phyloP scores from a whole-genome alignment of 2,888 invertebrate species.

The Pteria penguin region DNA sequence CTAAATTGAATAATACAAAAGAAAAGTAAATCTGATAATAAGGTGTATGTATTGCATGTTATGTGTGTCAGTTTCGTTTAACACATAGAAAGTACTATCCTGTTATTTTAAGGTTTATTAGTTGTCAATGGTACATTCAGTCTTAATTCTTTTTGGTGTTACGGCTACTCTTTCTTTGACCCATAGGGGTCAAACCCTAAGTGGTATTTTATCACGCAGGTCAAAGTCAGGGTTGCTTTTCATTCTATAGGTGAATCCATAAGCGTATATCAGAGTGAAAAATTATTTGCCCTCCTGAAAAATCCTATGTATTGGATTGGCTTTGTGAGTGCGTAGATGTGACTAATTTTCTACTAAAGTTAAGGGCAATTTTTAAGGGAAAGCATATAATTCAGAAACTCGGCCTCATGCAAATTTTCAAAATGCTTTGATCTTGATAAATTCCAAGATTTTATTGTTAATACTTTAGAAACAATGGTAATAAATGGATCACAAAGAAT shows the following conservation, averaged over 20 bases:
- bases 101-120: too few species aligned
- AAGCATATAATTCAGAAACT: slow-evolving; percentile 7
- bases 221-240: too few species aligned
- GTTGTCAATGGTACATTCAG: too few species aligned
- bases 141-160: too few species aligned
- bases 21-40: not conserved
- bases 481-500: slow-evolving; percentile 13
- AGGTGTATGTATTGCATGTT: too few species aligned
- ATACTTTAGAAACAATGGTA: not conserved
- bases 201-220: too few species aligned
- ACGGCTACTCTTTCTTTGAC: too few species aligned
- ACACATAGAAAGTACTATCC: too few species aligned
- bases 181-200: too few species aligned
- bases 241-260: not conserved
- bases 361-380: slow-evolving; percentile 12
- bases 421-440: not conserved
- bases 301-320: not conserved
- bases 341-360: not conserved
- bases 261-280: slow-evolving; percentile 2
- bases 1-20: slow-evolving; percentile 16
- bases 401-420: not conserved
- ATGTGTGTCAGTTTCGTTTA: too few species aligned
- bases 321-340: slow-evolving; percentile 4
- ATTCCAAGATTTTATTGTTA: slow-evolving; percentile 5
- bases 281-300: not conserved